Evolutionary conservation across 2,797 vertebrate species (phyloP).

Genomic region (Acanthis flammea): DNA sequence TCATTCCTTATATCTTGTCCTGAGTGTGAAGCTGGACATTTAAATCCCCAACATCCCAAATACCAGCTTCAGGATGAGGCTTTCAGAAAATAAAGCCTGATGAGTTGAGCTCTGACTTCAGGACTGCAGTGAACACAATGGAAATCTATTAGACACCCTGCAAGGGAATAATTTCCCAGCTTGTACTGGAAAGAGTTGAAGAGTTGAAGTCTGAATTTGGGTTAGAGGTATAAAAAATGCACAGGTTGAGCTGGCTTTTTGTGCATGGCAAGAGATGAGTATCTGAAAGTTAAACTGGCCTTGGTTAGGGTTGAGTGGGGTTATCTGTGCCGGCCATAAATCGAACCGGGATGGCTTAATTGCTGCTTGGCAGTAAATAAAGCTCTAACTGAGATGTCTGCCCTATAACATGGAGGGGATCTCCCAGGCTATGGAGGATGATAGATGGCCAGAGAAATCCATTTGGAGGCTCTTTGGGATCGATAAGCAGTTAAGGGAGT

Average conservation of each 20-base stretch:
- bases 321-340: neutral
- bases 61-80: neutral
- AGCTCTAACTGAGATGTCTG: neutral
- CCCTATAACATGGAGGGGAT: neutral
- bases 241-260: neutral
- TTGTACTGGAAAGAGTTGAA: neutral
- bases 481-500: conserved; percentile 32
- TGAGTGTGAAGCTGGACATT: neutral
- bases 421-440: neutral
- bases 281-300: neutral
- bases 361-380: conserved; percentile 47
- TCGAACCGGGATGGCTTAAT: neutral
- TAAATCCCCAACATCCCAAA: neutral
- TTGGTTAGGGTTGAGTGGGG: neutral
- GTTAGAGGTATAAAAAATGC: neutral
- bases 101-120: neutral
- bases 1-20: neutral
- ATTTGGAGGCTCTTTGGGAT: conserved; percentile 16
- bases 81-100: neutral
- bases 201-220: neutral
- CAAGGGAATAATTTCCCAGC: neutral
- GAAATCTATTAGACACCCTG: neutral
- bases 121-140: neutral
- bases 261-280: neutral
- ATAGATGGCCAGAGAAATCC: conserved; percentile 24